Conservation (phyloP, 2,797 vertebrate species). For the Enteromius anoplus region DNA sequence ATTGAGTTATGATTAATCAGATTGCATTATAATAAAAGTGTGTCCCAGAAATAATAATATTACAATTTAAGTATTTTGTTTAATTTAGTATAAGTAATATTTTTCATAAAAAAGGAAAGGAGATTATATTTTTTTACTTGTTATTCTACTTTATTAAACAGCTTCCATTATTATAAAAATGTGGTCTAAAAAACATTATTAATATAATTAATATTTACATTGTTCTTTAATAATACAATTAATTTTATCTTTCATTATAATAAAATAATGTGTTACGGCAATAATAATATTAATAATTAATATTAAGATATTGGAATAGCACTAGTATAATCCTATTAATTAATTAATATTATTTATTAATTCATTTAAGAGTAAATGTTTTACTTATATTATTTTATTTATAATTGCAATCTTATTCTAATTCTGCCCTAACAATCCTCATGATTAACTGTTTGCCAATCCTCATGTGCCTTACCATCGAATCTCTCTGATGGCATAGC, state of each 20-base stretch:
- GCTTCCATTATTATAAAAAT: not conserved
- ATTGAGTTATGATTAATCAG: not conserved
- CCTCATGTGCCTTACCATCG: conserved; percentile 79
- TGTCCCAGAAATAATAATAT: not conserved
- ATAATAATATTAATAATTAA: not conserved
- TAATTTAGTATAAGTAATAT: not conserved
- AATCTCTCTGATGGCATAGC: conserved; percentile 93
- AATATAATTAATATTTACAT: too few relatives aligned
- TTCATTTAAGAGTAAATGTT: not conserved
- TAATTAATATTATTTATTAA: not conserved
- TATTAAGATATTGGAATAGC: not conserved
- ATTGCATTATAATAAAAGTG: not conserved
- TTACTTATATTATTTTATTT: not conserved
- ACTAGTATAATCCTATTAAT: not conserved
- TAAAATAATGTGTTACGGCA: not conserved
- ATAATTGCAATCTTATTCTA: not conserved
- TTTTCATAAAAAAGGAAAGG: not conserved
- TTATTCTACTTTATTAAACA: not conserved
- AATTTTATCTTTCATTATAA: not conserved
- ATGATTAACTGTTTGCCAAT: not conserved
- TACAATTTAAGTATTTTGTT: not conserved
- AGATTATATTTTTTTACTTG: too few relatives aligned
- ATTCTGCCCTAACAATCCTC: not conserved
- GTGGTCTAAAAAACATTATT: not conserved
- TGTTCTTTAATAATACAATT: not conserved